A percentile compares a stretch with the other conserved stretches of the same genome.
Conservation (phyloP, 2,888 invertebrate species). For the Sesamia inferens region DNA sequence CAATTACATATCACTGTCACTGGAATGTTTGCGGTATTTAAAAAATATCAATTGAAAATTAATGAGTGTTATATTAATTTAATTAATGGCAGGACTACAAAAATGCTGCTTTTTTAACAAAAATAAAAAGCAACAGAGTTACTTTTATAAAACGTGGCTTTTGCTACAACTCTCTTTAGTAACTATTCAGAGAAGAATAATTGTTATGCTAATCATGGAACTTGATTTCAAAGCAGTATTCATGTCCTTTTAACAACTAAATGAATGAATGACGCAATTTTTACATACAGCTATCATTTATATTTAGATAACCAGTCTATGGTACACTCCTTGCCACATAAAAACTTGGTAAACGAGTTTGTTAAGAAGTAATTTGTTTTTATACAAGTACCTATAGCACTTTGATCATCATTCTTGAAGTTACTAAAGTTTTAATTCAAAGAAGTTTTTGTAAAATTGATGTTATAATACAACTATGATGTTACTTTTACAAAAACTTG, state of each 20-base stretch:
- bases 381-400: constrained; percentile 13
- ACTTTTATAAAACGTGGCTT: constrained; percentile 25
- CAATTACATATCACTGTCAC: constrained; percentile 2
- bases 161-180: constrained; percentile 25
- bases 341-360: constrained; percentile 28
- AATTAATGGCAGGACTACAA: background rate
- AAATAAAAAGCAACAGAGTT: constrained; percentile 16
- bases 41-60: background rate
- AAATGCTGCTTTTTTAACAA: constrained; percentile 4
- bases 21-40: background rate
- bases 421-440: too few relatives aligned
- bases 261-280: constrained; percentile 47
- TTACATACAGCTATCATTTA: constrained; percentile 23
- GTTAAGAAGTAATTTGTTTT: constrained; percentile 29
- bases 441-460: background rate
- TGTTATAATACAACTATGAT: constrained; percentile 3
- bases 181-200: constrained; percentile 39
- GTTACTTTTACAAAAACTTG: constrained; percentile 20
- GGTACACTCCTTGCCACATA: constrained; percentile 15
- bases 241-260: constrained; percentile 47
- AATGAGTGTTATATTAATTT: background rate
- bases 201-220: constrained; percentile 65
- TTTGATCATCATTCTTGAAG: too few relatives aligned
- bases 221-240: constrained; percentile 50
- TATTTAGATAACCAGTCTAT: constrained; percentile 25